A percentile compares a stretch with the other conserved stretches of the same genome.
These are phyloP conservation scores for Pollicipes pollicipes DNA, from an alignment of 1,140 invertebrate species.

Conservation along the genomic window DNA sequence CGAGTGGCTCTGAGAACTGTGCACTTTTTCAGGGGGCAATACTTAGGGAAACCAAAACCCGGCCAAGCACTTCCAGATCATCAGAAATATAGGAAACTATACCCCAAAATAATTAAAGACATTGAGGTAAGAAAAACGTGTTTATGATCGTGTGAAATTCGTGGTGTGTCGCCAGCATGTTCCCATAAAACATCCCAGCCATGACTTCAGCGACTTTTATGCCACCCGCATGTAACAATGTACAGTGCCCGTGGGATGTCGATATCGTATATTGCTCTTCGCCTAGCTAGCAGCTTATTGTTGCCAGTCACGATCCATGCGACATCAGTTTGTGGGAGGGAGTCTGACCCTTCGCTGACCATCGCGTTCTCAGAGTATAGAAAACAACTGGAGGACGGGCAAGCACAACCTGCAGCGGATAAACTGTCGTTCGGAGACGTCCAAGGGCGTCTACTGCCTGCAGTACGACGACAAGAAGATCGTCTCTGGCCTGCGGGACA, in stretches of 20 bases:
- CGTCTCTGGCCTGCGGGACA: constrained; percentile 95
- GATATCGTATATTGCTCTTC: too few species aligned
- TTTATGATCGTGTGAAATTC: too few species aligned
- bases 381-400: constrained; percentile 95
- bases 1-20: too few species aligned
- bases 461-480: constrained; percentile 99
- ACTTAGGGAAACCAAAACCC: constrained; percentile 83
- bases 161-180: too few species aligned
- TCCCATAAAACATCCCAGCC: too few species aligned
- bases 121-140: constrained; percentile 33
- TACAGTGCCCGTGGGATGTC: too few species aligned
- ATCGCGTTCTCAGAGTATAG: constrained; percentile 51
- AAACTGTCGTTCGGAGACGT: constrained; percentile 94
- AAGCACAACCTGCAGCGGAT: constrained; percentile 89
- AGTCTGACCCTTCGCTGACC: neutral
- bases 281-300: too few species aligned
- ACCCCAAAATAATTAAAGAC: constrained; percentile 81
- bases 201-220: too few species aligned
- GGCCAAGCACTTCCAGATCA: constrained; percentile 80
- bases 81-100: constrained; percentile 87
- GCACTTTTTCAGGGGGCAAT: constrained; percentile 48
- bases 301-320: too few species aligned
- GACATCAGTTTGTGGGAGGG: neutral
- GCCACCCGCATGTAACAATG: too few species aligned
- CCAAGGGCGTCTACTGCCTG: constrained; percentile 95